Evolutionary conservation across 2,113 vertebrate genomes (phyloP), one percentile per base, ranked within the genome.

Genomic region (Indicator indicator): DNA sequence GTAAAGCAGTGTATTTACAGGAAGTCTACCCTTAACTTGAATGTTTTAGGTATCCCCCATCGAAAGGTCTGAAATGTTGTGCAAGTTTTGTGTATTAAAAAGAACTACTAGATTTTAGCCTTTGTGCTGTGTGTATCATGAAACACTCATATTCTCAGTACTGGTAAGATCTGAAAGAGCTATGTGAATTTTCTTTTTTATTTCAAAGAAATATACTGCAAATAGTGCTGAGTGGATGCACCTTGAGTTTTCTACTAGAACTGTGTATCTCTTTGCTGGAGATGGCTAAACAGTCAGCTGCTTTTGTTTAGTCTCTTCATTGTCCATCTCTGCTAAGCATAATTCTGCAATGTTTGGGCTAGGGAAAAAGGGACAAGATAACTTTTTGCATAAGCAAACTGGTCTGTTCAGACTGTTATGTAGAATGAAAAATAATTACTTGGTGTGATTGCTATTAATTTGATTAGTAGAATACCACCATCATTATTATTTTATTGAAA

Each of bases 251-350:
- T 63, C 18, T 74, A 24, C 20, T 40, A 65, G 44, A 33, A 8
- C 16, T 63, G 3, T 60, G 3, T 82, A 7, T 84, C 20, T 59
- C 26, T 81, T 69, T 58, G 42, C n/a, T 74, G 30, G 33, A 93
- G 50, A 23, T 54, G 33, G 18, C 55, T 70, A 46, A 54, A 50
- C 69, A 27, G 52, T 92, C 93, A 94, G 71, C 84, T 91, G 84
- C 68, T 88, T 87, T 94, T 94, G 89, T 94, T 94, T 95, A 83
- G 84, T 95, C 91, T 85, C 9, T 85, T 94, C 14, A 1, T 91
- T 96, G 67, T 84, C 67, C n/a, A 78, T 58, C 50, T 92, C 30
- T 92, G 69, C 50, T 73, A 75, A 92, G 32, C 32, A 4, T 80
- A 19, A 5, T 78, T 83, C 50, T 77, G 36, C 36, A 17, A 5